Conservation (phyloP, 2,113 vertebrate species). For the Baryphthengus martii region DNA sequence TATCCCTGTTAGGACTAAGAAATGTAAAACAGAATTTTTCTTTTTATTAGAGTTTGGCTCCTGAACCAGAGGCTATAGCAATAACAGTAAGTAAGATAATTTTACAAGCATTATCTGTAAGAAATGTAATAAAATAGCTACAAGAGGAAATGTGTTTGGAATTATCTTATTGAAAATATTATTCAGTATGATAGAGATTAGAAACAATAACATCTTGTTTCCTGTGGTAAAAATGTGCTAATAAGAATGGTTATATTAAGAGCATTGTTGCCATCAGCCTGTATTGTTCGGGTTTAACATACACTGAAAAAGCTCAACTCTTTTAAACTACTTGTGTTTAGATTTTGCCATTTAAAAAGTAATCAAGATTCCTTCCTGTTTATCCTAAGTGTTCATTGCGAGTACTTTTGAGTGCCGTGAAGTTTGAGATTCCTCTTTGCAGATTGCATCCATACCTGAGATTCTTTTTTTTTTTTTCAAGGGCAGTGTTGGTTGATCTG, state of each 20-base stretch:
- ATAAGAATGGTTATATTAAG: constrained; percentile 28
- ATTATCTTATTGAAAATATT: constrained; percentile 41
- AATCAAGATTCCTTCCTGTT: not conserved
- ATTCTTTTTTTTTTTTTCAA: not conserved
- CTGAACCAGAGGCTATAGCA: constrained; percentile 5
- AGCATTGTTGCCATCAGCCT: not conserved
- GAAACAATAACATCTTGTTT: constrained; percentile 52
- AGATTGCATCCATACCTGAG: not conserved
- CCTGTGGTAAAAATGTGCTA: constrained; percentile 30
- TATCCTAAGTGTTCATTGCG: not conserved
- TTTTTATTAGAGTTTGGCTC: constrained; percentile 46
- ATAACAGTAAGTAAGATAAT: constrained; percentile 42
- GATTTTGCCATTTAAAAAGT: not conserved
- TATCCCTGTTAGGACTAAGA: not conserved
- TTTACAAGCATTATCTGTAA: constrained; percentile 56
- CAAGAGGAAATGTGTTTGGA: constrained; percentile 36
- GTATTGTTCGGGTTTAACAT: not conserved
- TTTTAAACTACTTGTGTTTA: not conserved
- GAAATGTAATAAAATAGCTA: constrained; percentile 56
- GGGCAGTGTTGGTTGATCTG: not conserved
- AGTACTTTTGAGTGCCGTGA: not conserved
- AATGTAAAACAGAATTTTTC: not conserved
- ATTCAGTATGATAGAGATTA: constrained; percentile 32
- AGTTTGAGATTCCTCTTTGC: not conserved
- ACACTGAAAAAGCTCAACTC: not conserved